Evolutionary conservation across 2,113 vertebrate genomes (phyloP), one percentile per base, ranked within the genome.

Genomic region (Microtus montanus): DNA sequence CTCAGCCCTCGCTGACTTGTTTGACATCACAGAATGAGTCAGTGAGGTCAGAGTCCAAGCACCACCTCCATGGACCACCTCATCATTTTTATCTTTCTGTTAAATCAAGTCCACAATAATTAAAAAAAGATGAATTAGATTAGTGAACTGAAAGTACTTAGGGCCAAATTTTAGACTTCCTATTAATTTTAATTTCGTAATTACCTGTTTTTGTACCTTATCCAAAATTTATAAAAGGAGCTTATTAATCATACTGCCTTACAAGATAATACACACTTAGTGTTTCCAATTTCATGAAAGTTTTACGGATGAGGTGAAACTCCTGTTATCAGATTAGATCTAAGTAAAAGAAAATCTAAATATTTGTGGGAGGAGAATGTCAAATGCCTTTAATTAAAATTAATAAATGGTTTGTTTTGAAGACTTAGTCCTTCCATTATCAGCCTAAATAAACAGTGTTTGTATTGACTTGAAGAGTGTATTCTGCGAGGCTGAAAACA

Each of bases 1-100:
- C 1, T 17, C n/a, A 35, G 2, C 0, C 7, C 20, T 26, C 1
- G 1, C 2, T 3, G 7, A 30, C 11, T 35, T 77, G 14, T 15
- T 3, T 54, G 5, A 73, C 2, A 10, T 7, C 13, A 17, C 5
- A 11, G 9, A 14, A 61, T 9, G 8, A 49, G 2, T 26, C 44
- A 70, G 10, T 68, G 44, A 14, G 41, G 17, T 44, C 30, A 3
- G 64, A 49, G 7, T 33, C 64, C 15, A 87, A 70, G 19, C 1
- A 52, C 20, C 22, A 26, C 6, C 11, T 87, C 33, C 19, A 33
- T 15, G 2, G 19, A 52, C 33, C 49, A 87, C 35, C 20, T 54
- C 14, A 63, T 28, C 24, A 87, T 28, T 71, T n/a, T 54, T 24
- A 71, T 19, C 66, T 54, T 26, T n/a, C 35, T 73, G 11, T 24